Percentiles rank a stretch among this genome's conserved stretches.
phyloP scores from a whole-genome alignment of 2,888 invertebrate genomes.

The Leptinotarsa juncta region DNA sequence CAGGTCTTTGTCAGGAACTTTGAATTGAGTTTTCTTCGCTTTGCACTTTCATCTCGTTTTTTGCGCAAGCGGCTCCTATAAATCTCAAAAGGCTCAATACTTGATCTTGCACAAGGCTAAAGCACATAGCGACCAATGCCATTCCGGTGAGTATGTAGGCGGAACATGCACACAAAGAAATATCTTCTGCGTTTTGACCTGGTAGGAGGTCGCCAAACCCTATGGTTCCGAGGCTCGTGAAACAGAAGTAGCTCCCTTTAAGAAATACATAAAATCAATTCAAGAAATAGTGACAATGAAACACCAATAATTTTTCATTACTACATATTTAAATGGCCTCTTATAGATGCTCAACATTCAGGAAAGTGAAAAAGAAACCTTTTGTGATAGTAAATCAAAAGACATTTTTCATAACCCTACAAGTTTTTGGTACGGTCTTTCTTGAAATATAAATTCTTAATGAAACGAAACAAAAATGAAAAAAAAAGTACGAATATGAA shows the following conservation, averaged over 20 bases:
- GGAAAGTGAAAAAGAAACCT: too few species aligned
- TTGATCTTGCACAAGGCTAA: conserved; percentile 86
- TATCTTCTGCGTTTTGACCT: conserved; percentile 71
- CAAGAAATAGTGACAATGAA: background rate
- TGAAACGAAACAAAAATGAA: too few species aligned
- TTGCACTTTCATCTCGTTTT: conserved; percentile 57
- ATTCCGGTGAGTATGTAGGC: conserved; percentile 86
- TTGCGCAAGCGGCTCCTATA: conserved; percentile 62
- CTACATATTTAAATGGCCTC: too few species aligned
- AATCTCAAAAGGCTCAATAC: conserved; percentile 68
- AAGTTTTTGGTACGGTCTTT: too few species aligned
- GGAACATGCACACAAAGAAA: conserved; percentile 82
- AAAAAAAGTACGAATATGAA: too few species aligned
- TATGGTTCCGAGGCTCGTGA: conserved; percentile 81
- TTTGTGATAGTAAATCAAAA: too few species aligned
- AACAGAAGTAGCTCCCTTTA: conserved; percentile 76
- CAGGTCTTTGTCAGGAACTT: conserved; percentile 69
- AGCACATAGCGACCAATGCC: conserved; percentile 89
- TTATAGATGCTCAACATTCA: too few species aligned
- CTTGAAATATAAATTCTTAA: too few species aligned
- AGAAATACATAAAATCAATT: conserved; percentile 9
- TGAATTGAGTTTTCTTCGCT: conserved; percentile 66
- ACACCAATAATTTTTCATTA: too few species aligned
- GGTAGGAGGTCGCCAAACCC: conserved; percentile 86
- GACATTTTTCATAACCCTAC: too few species aligned